A percentile compares a stretch with the other conserved stretches of the same genome.
These are phyloP conservation scores for Luffia ferchaultella DNA, from an alignment of 2,888 invertebrate genomes.

Conservation along the genomic window DNA sequence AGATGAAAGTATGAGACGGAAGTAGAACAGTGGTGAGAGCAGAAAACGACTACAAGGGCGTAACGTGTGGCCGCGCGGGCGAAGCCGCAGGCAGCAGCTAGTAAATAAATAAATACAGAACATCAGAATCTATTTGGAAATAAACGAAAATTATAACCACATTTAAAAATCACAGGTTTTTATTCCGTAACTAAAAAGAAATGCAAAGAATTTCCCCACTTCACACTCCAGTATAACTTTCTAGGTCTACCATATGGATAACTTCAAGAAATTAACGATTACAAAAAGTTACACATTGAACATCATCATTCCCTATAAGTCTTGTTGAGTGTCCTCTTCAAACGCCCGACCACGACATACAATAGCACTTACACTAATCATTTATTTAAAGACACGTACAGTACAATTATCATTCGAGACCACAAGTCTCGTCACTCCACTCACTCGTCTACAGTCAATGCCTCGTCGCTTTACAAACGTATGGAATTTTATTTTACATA, in stretches of 20 bases:
- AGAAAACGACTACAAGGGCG: too few relatives aligned
- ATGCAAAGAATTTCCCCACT: slow-evolving; percentile 57
- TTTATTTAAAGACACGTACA: slow-evolving; percentile 39
- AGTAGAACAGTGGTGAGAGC: too few relatives aligned
- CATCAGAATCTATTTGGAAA: too few relatives aligned
- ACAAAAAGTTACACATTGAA: slow-evolving; percentile 64
- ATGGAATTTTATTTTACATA: background rate
- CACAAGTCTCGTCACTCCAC: background rate
- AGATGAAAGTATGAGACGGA: too few relatives aligned
- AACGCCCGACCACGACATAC: slow-evolving; percentile 43
- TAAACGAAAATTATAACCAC: too few relatives aligned
- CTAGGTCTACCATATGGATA: slow-evolving; percentile 53
- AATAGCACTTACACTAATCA: slow-evolving; percentile 46
- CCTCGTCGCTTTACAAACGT: background rate
- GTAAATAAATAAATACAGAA: too few relatives aligned
- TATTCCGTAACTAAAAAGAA: slow-evolving; percentile 62
- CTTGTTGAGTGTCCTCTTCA: slow-evolving; percentile 53
- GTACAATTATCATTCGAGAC: slow-evolving; percentile 24
- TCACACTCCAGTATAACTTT: slow-evolving; percentile 56
- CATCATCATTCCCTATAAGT: slow-evolving; percentile 61
- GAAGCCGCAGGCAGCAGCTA: too few relatives aligned
- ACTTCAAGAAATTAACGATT: slow-evolving; percentile 57
- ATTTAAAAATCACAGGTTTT: slow-evolving; percentile 63
- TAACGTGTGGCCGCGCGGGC: too few relatives aligned
- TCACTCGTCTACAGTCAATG: slow-evolving; percentile 23